Evolutionary conservation across 2,113 vertebrate genomes (phyloP), one percentile per base, ranked within the genome.

Genomic region (Peromyscus maniculatus): DNA sequence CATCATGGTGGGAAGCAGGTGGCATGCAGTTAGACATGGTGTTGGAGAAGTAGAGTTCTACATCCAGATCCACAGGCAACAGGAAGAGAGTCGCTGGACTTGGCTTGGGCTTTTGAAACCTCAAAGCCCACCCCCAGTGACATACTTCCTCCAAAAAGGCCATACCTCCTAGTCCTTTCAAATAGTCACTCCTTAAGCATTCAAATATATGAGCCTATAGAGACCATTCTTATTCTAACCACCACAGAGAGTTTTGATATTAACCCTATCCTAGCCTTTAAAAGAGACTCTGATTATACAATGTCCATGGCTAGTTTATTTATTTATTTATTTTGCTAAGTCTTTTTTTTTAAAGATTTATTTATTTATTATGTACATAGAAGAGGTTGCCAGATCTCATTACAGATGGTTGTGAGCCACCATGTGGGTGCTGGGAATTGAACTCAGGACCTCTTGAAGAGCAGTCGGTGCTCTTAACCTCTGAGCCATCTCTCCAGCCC

Each of bases 221-320:
- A n/a, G 71, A n/a, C 71, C 71, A 74, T 74, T 72, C 71, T 43
- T 39, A 49, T 49, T 49, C 21, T 24, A 87, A 88, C 39, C 24
- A n/a, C 36, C 0, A 87, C 26, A 62, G 28, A 62, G 87, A 86
- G 39, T 90, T 92, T 83, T 49, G 36, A 3, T 46, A 9, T 52
- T 90, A 59, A 80, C 4, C 28, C 52, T 46, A 79, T 86, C 10
- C 15, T 87, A 75, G 13, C 39, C 46, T 92, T 89, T 86, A 92
- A 92, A 82, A 31, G 39, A 49, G 52, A 94, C 8, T 92, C 26
- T 80, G 49, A 90, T 77, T 97, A 80, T 69, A 43, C 5, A 67
- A 13, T 52, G 36, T 75, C 21, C 33, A 12, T 94, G 74, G n/a
- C 39, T 72, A 72, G 31, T 36, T 91, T 17, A 80, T 88, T 72